These are phyloP conservation scores for Myodes glareolus DNA, from an alignment of 2,113 vertebrate species.

Conservation along the genomic window DNA sequence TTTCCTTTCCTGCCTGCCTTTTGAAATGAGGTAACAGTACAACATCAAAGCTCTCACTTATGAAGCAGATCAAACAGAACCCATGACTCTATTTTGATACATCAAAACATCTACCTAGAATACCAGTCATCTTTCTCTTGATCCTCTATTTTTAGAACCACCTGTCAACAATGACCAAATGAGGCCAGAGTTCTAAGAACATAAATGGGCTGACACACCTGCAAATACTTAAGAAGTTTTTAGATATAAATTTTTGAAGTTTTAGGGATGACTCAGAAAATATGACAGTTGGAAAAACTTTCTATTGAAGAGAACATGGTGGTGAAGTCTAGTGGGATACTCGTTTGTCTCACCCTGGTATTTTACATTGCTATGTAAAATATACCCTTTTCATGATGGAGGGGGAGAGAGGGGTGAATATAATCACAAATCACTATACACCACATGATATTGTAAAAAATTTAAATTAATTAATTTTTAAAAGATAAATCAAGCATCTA, in stretches of 20 bases:
- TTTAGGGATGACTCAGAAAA: constrained; percentile 25
- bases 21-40: constrained; percentile 55
- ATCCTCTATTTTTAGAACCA: constrained; percentile 68
- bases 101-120: constrained; percentile 48
- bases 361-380: not conserved
- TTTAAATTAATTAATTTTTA: not conserved
- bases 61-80: constrained; percentile 56
- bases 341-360: not conserved
- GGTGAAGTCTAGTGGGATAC: rapidly evolving
- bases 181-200: constrained; percentile 29
- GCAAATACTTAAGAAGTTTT: not conserved
- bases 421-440: not conserved
- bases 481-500: not conserved
- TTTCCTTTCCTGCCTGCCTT: constrained; percentile 58
- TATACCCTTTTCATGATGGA: not conserved
- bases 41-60: constrained; percentile 62
- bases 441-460: not conserved
- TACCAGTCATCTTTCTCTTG: constrained; percentile 53
- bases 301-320: not conserved
- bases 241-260: not conserved
- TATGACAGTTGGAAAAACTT: not conserved
- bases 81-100: constrained; percentile 31
- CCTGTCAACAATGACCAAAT: constrained; percentile 25
- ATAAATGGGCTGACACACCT: not conserved
- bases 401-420: not conserved